Conservation (phyloP, 2,888 invertebrate species). For the Oxytorus armatus region DNA sequence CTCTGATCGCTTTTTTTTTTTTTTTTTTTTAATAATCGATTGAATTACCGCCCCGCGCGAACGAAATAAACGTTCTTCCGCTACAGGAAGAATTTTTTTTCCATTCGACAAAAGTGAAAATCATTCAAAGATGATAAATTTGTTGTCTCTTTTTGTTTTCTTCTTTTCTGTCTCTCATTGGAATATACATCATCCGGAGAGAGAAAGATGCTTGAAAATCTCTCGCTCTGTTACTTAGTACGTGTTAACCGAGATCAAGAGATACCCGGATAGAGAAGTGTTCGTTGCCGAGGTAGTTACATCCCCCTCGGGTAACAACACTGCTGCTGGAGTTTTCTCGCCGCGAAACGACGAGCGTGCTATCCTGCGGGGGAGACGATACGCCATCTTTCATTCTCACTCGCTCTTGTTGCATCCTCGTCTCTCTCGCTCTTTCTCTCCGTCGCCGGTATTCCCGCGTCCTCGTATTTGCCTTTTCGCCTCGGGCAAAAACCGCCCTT, state of each 20-base stretch:
- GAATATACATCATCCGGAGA: constrained; percentile 33
- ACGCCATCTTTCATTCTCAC: not conserved
- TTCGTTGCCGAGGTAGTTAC: constrained; percentile 61
- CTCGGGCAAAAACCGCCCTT: constrained; percentile 47
- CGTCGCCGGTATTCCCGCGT: constrained; percentile 57
- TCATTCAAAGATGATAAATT: too few species aligned
- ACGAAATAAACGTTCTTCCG: too few species aligned
- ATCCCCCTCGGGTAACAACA: constrained; percentile 38
- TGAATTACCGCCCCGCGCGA: too few species aligned
- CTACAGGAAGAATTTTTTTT: too few species aligned
- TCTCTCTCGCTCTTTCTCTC: constrained; percentile 29
- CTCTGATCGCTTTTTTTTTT: too few species aligned
- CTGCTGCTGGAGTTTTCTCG: constrained; percentile 30
- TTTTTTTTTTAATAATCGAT: too few species aligned
- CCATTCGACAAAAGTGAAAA: too few species aligned
- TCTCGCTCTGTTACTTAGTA: constrained; percentile 60
- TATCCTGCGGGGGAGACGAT: too few species aligned
- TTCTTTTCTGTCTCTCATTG: not conserved
- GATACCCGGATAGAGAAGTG: constrained; percentile 75
- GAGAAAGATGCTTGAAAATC: constrained; percentile 57
- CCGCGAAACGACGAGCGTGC: not conserved
- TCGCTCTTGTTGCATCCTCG: constrained; percentile 6
- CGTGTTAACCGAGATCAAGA: constrained; percentile 74
- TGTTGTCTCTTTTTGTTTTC: too few species aligned
- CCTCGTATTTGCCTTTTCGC: not conserved